Evolutionary conservation across 2,113 vertebrate genomes (phyloP).

Genomic region (Malurus elegans): DNA sequence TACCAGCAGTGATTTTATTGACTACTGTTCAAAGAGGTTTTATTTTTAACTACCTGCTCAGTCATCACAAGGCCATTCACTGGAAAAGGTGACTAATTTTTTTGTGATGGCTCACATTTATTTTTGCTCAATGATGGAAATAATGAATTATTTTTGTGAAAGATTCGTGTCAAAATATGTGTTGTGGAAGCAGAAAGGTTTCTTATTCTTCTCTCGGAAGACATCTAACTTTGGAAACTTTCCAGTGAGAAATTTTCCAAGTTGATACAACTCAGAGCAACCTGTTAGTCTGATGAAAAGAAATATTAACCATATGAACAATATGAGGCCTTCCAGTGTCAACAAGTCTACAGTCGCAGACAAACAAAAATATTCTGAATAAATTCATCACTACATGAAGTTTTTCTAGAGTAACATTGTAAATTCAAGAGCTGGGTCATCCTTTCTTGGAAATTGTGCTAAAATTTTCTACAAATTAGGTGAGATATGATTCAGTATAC

Average conservation of each 20-base stretch:
- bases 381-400: not conserved
- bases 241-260: not conserved
- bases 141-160: not conserved
- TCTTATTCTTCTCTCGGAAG: not conserved
- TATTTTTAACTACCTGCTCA: not conserved
- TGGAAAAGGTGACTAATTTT: not conserved
- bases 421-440: not conserved
- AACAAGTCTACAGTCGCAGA: not conserved
- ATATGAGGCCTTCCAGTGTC: not conserved
- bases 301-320: not conserved
- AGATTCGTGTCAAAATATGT: not conserved
- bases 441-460: not conserved
- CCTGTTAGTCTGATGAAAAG: not conserved
- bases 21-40: not conserved
- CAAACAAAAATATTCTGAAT: not conserved
- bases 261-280: not conserved
- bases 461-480: slow-evolving; percentile 6
- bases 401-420: not conserved
- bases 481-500: not conserved
- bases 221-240: not conserved
- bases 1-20: not conserved
- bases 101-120: not conserved
- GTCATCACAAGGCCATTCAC: not conserved
- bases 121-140: not conserved
- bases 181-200: not conserved